These are phyloP conservation scores for Hylaea fasciaria DNA, from an alignment of 2,888 invertebrate genomes.

Conservation along the genomic window DNA sequence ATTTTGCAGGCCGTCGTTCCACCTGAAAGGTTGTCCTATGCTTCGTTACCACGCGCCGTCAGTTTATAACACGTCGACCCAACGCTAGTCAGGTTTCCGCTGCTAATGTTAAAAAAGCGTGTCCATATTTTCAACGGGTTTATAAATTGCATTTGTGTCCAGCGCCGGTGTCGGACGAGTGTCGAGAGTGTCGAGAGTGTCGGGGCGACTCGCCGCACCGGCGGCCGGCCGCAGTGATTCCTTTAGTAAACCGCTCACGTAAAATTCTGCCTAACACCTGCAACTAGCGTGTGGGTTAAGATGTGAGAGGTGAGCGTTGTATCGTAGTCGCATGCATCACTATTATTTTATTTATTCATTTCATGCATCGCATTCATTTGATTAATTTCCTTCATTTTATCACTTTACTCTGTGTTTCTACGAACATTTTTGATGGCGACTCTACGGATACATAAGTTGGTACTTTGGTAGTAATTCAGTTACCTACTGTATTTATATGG, in stretches of 20 bases:
- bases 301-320: constrained; percentile 9
- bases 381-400: too few species aligned
- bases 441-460: too few species aligned
- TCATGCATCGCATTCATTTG: too few species aligned
- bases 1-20: too few species aligned
- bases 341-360: too few species aligned
- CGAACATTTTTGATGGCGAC: too few species aligned
- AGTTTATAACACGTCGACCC: too few species aligned
- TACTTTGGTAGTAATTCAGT: too few species aligned
- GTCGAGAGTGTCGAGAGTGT: constrained; percentile 45
- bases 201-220: constrained; percentile 45
- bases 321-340: too few species aligned
- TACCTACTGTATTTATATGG: too few species aligned
- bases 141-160: constrained; percentile 43
- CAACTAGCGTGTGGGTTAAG: constrained; percentile 31
- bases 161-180: constrained; percentile 34
- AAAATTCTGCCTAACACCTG: constrained; percentile 69
- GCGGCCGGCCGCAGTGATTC: constrained; percentile 59
- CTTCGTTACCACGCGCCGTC: background rate
- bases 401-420: too few species aligned
- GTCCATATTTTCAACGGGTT: constrained; percentile 26
- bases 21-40: background rate
- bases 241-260: constrained; percentile 75
- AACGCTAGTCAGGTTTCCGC: too few species aligned
- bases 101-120: background rate